A percentile compares a stretch with the other conserved stretches of the same genome.
phyloP scores from a whole-genome alignment of 2,797 vertebrate species.

The Anguilla obscura region DNA sequence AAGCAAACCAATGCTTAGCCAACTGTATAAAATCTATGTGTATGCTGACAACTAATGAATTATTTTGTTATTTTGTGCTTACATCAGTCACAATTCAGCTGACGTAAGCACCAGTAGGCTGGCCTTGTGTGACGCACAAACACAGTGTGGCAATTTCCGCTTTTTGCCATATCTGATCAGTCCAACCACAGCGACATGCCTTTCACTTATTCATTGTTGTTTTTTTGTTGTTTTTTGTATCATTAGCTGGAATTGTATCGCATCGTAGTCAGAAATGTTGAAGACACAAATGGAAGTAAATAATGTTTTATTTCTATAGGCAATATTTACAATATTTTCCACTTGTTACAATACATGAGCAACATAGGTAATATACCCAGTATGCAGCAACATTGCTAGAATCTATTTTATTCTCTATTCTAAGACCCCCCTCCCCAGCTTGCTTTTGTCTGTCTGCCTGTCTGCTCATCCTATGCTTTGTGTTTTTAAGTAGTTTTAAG shows the following conservation, averaged over 20 bases:
- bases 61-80: neutral
- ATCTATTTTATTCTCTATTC: neutral
- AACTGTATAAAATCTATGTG: neutral
- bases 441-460: neutral
- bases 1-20: no score
- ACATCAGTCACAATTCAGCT: neutral
- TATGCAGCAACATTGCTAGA: neutral
- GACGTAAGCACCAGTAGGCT: neutral
- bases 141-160: neutral
- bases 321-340: neutral
- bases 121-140: neutral
- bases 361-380: slow-evolving; percentile 5
- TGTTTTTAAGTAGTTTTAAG: neutral
- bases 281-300: neutral
- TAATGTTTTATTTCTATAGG: neutral
- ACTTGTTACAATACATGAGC: neutral
- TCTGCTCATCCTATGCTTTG: neutral
- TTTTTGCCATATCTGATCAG: neutral
- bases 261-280: neutral
- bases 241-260: neutral
- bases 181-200: neutral
- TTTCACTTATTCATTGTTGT: neutral
- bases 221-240: neutral
- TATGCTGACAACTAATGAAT: neutral
- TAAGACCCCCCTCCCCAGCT: neutral